A percentile compares a stretch with the other conserved stretches of the same genome.
phyloP scores from a whole-genome alignment of 2,797 vertebrate species.

The Cottoperca gobio region DNA sequence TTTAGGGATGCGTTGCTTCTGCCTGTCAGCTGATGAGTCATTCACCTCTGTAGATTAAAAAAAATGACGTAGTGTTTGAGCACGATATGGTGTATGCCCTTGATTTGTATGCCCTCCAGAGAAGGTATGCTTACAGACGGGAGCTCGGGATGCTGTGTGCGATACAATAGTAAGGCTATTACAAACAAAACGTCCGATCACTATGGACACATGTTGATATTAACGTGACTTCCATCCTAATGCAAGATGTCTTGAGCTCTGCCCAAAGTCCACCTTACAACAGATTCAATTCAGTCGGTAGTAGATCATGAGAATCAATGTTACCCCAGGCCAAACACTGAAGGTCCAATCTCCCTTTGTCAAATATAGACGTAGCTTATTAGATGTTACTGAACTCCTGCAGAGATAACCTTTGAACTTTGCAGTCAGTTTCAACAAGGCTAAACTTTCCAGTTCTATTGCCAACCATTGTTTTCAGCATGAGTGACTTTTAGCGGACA shows the following conservation, averaged over 20 bases:
- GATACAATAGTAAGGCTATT: slow-evolving; percentile 14
- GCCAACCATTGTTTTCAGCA: neutral
- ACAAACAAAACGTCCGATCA: neutral
- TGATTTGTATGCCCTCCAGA: slow-evolving; percentile 18
- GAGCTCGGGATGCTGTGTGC: neutral
- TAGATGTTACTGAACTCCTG: neutral
- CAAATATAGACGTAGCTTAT: slow-evolving; percentile 7
- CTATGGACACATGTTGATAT: neutral
- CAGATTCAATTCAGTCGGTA: neutral
- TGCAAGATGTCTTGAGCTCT: neutral
- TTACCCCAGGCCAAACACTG: slow-evolving; percentile 29
- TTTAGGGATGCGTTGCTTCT: slow-evolving; percentile 6
- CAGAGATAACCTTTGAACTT: neutral
- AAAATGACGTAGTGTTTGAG: slow-evolving; percentile 15
- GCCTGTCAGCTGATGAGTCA: slow-evolving; percentile 56
- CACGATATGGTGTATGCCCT: neutral
- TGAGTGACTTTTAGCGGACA: slow-evolving; percentile 54
- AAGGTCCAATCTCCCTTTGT: neutral
- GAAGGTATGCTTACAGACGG: slow-evolving; percentile 1
- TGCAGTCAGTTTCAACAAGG: neutral
- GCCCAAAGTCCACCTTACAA: slow-evolving; percentile 3
- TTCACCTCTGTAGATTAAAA: neutral
- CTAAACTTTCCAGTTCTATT: slow-evolving; percentile 13
- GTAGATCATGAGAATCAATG: slow-evolving; percentile 8
- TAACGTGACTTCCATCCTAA: slow-evolving; percentile 15